These are phyloP conservation scores for Cyprinella venusta DNA, from an alignment of 2,797 vertebrate species.

Conservation along the genomic window DNA sequence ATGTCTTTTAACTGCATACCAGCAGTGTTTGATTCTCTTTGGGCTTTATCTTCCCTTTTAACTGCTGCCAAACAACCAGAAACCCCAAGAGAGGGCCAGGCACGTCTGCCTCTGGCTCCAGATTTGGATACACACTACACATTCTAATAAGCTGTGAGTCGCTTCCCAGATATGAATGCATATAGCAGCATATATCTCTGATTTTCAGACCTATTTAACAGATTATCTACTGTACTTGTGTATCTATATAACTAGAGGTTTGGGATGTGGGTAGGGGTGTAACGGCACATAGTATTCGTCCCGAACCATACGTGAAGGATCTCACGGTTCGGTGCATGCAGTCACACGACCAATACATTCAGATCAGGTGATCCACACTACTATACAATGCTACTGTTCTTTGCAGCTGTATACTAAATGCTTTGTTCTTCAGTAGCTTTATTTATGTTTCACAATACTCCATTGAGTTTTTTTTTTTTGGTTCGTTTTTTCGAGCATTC, in stretches of 20 bases:
- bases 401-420: neutral
- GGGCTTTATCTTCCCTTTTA: slow-evolving; percentile 57
- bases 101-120: slow-evolving; percentile 53
- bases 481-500: neutral
- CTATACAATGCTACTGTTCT: neutral
- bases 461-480: neutral
- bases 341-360: too few relatives aligned
- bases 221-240: too few relatives aligned
- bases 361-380: too few relatives aligned
- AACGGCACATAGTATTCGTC: too few relatives aligned
- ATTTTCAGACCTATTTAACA: neutral
- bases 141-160: slow-evolving; percentile 40
- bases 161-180: slow-evolving; percentile 37
- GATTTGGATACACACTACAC: slow-evolving; percentile 35
- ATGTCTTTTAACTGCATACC: slow-evolving; percentile 50
- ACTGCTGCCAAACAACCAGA: slow-evolving; percentile 56
- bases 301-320: too few relatives aligned
- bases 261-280: too few relatives aligned
- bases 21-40: slow-evolving; percentile 53
- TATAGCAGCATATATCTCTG: neutral
- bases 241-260: too few relatives aligned
- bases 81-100: slow-evolving; percentile 36
- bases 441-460: neutral
- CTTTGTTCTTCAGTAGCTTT: neutral
- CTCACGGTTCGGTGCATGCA: too few relatives aligned